A percentile compares a stretch with the other conserved stretches of the same genome.
Evolutionary conservation across 2,888 invertebrate species (phyloP).

Genomic region (Sminthurinus aureus): DNA sequence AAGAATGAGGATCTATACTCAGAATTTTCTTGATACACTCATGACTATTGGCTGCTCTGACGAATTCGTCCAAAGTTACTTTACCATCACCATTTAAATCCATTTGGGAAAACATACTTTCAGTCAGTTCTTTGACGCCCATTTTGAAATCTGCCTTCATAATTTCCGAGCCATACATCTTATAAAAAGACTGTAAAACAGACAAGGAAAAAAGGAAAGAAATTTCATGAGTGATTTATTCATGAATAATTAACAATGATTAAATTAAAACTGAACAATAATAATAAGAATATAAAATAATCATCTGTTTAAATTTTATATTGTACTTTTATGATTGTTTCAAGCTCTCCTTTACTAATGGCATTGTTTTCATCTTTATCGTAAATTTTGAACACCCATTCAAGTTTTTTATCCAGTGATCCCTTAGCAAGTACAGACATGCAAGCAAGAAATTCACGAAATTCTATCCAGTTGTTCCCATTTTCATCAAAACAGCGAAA

Average conservation of each 20-base stretch:
- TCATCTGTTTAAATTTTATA: background rate
- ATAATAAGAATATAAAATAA: background rate
- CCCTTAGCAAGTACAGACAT: conserved; percentile 22
- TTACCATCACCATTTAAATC: conserved; percentile 25
- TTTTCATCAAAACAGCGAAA: conserved; percentile 33
- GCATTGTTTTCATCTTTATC: conserved; percentile 25
- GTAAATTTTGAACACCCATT: conserved; percentile 31
- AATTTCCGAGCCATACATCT: conserved; percentile 10
- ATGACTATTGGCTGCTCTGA: background rate
- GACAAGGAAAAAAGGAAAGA: background rate
- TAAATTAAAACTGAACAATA: background rate
- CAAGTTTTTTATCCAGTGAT: conserved; percentile 22
- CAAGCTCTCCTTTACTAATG: conserved; percentile 15
- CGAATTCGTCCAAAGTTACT: background rate
- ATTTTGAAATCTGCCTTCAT: conserved; percentile 1
- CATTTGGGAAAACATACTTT: conserved; percentile 15
- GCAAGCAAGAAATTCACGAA: conserved; percentile 23
- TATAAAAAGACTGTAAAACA: conserved; percentile 8
- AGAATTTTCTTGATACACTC: background rate
- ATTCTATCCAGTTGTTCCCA: conserved; percentile 23
- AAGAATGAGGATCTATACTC: conserved; percentile 2
- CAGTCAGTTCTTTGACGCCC: background rate
- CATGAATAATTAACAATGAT: no score
- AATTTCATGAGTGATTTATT: background rate
- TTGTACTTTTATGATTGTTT: conserved; percentile 2